Base-by-base conservation (phyloP, 1,140 invertebrate genomes). In the Ceratina calcarata region DNA sequence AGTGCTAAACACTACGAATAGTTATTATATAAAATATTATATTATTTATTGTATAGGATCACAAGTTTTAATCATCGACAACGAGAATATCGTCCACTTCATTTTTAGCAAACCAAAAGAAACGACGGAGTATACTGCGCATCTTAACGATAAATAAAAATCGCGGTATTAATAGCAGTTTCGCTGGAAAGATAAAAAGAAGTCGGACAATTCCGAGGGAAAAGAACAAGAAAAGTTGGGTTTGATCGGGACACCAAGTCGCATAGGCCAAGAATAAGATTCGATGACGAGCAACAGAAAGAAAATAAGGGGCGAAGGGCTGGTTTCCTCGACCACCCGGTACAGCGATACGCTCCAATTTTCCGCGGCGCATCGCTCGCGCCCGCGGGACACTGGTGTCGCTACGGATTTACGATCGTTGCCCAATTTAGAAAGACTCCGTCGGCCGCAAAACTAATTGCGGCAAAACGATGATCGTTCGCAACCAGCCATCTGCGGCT, bases 391-490 rank as follows among this genome's bases (percentile, higher is more conserved):
- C 81, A 71, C 84, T 69, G 60, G 55, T 72, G 78, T 84, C 83
- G 70, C 49, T 68, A 71, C 68, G 80, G 73, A 88, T 88, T 88
- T 86, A 88, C 86, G 87, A 88, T 86, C 80, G 80, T 58, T 58
- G 82, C 81, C 62, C 82, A 80, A 87, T 87, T 86, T 87, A 89
- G 85, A 85, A 80, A 51, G 65, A 80, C 58, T 67, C 67, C 81
- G 64, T 67, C 67, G 78, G 51, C 67, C 74, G 76, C 76, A 61
- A 45, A 87, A 88, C 84, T 90, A 90, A 90, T 90, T 90, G 82
- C 87, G 84, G 85, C 86, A 86, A 89, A 90, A 89, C 87, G 87
- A 87, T 88, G 37, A 45, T 81, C 80, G 84, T 76, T 72, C 67
- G 64, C 73, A 71, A 22, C 51, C 65, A 61, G 57, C 62, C 16